Base-by-base conservation (phyloP, 2,888 invertebrate species). In the Odontocolon sp. region DNA sequence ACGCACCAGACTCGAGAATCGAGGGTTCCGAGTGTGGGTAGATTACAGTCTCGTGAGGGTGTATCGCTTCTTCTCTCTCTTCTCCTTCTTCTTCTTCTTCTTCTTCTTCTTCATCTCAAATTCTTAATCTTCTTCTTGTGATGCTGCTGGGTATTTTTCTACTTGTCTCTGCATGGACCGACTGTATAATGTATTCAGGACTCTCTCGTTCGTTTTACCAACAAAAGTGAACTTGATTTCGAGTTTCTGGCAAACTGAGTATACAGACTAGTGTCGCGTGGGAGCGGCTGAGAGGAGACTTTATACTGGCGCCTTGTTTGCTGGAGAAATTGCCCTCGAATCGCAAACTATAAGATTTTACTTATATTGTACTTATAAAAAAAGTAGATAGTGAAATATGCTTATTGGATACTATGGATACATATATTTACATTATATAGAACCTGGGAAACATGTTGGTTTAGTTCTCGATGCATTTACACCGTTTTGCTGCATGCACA, bases 31-130 rank as follows among this genome's bases (percentile, higher is more conserved):
- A 63, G 78, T 77, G 81, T 80, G 73, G 72, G 77, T 47, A 70
- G 76, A 68, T 42, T n/a, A 11, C 69, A 38, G 61, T 52, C 76
- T 76, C 71, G 71, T 45, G 76, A 77, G 77, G 72, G 77, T 77
- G 77, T 72, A 18, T 40, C 61, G 28, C 59, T 76, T 52, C 45
- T 63, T 40, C 26, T 31, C 28, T 26, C 47, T 54, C 56, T 38
- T 64, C 47, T 50, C 14, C 36, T 52, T 68, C 54, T 61, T 50
- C 18, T 38, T 66, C 36, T 38, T 31, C 42, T 36, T 61, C 47
- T 14, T 47, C 33, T 31, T 16, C 40, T 59, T 66, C 64, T 61
- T 57, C n/a, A n/a, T 33, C 42, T 52, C 28, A 16, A 21, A 16
- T 9, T 14, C 40, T 33, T 42, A 28, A 66, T 52, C 21, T 69